These are phyloP conservation scores for Orcinus orca DNA, from an alignment of 2,113 vertebrate genomes.

Conservation along the genomic window DNA sequence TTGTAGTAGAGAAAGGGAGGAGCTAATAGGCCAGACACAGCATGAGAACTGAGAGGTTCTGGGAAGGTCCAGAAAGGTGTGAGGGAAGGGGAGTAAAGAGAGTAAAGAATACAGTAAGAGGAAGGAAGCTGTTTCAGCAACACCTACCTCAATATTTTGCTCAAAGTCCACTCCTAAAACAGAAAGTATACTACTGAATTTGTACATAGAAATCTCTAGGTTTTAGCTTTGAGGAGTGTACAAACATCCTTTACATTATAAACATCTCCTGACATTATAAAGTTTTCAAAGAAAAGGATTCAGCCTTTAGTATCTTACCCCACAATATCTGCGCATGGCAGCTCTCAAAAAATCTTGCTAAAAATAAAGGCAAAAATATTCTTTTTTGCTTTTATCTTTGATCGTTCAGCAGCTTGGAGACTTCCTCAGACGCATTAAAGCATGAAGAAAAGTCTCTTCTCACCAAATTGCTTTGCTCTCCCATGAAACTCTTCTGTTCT, in stretches of 20 bases:
- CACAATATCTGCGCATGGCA: background rate
- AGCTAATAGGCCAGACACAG: background rate
- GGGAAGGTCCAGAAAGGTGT: background rate
- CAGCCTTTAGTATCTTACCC: background rate
- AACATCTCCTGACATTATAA: background rate
- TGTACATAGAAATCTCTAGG: background rate
- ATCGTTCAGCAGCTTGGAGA: background rate
- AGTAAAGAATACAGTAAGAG: background rate
- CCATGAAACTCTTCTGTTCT: constrained; percentile 21
- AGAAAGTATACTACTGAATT: background rate
- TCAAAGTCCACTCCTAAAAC: background rate
- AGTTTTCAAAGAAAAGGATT: constrained; percentile 21
- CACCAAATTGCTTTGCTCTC: constrained; percentile 37
- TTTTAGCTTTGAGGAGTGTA: background rate
- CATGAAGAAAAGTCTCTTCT: constrained; percentile 15
- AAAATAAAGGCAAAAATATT: background rate
- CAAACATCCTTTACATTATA: background rate
- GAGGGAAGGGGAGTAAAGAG: background rate
- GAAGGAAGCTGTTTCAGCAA: background rate
- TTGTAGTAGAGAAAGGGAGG: background rate
- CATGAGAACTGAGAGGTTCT: background rate
- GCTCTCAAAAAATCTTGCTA: background rate
- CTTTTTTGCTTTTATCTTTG: constrained; percentile 34
- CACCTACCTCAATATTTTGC: background rate
- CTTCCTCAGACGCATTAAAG: background rate